Evolutionary conservation across 2,797 vertebrate genomes (phyloP).

Genomic region (Ptychadena robeensis): DNA sequence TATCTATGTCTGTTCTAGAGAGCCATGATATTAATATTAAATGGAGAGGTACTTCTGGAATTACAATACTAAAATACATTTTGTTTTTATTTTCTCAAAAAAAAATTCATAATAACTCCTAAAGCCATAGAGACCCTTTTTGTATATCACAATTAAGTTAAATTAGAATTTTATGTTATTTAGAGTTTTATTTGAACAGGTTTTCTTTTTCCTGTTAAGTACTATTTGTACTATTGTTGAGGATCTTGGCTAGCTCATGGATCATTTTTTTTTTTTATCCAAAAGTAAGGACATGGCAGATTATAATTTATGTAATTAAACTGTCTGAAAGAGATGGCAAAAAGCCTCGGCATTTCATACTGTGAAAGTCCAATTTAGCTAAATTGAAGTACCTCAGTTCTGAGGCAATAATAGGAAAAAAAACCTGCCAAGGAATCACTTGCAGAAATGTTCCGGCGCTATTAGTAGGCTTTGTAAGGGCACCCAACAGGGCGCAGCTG

Average conservation of each 20-base stretch:
- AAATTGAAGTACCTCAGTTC: conserved; percentile 52
- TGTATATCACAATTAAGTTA: not conserved
- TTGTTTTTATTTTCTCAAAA: not conserved
- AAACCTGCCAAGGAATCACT: conserved; percentile 50
- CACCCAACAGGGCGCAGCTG: conserved; percentile 34
- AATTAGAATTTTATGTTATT: not conserved
- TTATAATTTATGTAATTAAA: conserved; percentile 57
- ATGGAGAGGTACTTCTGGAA: not conserved
- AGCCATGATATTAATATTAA: conserved; percentile 8
- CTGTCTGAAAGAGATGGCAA: conserved; percentile 51
- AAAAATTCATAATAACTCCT: not conserved
- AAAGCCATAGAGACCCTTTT: not conserved
- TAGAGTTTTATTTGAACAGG: not conserved
- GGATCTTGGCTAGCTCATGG: not conserved
- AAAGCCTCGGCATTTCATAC: conserved; percentile 49
- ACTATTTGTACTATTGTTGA: not conserved
- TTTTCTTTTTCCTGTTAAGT: not conserved
- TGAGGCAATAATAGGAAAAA: conserved; percentile 45
- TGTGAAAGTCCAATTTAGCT: conserved; percentile 47
- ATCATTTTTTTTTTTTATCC: conserved; percentile 1
- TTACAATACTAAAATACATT: not conserved
- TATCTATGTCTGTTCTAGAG: not conserved
- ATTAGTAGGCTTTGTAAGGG: conserved; percentile 49
- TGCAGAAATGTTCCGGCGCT: conserved; percentile 33
- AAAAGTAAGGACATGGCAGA: conserved; percentile 34